Evolutionary conservation across 2,113 vertebrate species (phyloP), one percentile per base, ranked within the genome.

Genomic region (Daubentonia madagascariensis): DNA sequence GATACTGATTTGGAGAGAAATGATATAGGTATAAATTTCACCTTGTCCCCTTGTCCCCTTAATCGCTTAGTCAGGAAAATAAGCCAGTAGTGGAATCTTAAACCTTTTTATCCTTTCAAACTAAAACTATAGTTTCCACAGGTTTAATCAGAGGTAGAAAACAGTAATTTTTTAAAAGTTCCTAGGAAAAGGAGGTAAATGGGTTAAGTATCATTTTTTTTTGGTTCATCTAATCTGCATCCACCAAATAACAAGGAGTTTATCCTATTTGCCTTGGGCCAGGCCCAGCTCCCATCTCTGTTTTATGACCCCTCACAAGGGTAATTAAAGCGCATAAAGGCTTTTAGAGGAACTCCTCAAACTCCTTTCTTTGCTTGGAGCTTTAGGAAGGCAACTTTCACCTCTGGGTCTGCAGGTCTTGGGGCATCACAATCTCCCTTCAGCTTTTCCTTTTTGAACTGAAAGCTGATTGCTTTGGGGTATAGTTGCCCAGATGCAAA

Each of bases 221-320:
- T 37, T 61, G 10, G n/a, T 73, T 92, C 94, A 79, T 59, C 68
- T 96, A 94, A 97, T 97, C 67, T 70, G 80, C 11, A 85, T 35
- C 37, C 30, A 65, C 54, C 72, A 87, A 85, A 89, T 93, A 97
- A 97, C 84, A 86, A 61, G 85, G 94, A 40, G 14, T 80, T 81
- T 76, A 90, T 78, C 95, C 37, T 89, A 61, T 91, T 96, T 97
- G 84, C 80, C 48, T 75, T 95, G 95, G 93, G 95, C 43, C 83
- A 2, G 45, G 65, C 40, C 48, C 61, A 88, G 85, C 78, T 89
- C 18, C n/a, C 61, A 79, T 61, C 75, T 59, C 70, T 86, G 32
- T 87, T 85, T 89, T 80, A 79, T 45, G 86, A 25, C 17, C 10
- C 79, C 76, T 95, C 16, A 10, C 5, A 59, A 35, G 83, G 57